These are phyloP conservation scores for Dasyornis broadbenti DNA, from an alignment of 2,113 vertebrate species.

Conservation along the genomic window DNA sequence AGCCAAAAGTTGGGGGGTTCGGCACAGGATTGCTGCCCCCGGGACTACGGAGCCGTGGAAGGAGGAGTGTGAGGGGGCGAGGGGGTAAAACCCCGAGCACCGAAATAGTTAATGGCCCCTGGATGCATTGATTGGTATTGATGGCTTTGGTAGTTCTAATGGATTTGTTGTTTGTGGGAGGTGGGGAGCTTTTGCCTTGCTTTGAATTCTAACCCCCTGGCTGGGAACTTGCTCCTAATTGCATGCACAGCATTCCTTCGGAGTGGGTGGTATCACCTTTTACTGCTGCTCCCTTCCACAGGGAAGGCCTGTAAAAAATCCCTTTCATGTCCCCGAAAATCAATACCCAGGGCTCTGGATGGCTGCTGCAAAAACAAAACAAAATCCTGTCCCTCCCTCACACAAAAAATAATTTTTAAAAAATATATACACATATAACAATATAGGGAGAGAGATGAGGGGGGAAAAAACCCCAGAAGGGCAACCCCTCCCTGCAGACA, in stretches of 20 bases:
- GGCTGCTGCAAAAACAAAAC: slow-evolving; percentile 65
- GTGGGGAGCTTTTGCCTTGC: slow-evolving; percentile 66
- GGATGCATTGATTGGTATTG: slow-evolving; percentile 80
- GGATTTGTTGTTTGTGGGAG: slow-evolving; percentile 73
- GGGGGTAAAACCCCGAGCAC: neutral
- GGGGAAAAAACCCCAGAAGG: neutral
- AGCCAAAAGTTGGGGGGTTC: neutral
- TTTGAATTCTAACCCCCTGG: slow-evolving; percentile 70
- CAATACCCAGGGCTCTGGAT: slow-evolving; percentile 67
- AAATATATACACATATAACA: too few relatives aligned
- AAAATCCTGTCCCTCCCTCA: slow-evolving; percentile 25
- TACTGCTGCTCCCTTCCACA: slow-evolving; percentile 71
- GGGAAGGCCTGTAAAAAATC: slow-evolving; percentile 70
- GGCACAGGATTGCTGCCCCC: neutral
- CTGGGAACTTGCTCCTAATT: slow-evolving; percentile 81
- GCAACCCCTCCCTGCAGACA: neutral
- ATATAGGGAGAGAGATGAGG: neutral
- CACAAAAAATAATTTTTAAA: neutral
- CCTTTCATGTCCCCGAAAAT: slow-evolving; percentile 71
- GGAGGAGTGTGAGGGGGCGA: neutral
- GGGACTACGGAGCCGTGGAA: neutral
- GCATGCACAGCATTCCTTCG: slow-evolving; percentile 88
- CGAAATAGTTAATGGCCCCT: slow-evolving; percentile 57
- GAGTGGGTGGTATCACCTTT: slow-evolving; percentile 85
- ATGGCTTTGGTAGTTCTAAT: slow-evolving; percentile 83